phyloP scores from a whole-genome alignment of 2,113 vertebrate species.

The Dryoscopus gambensis region DNA sequence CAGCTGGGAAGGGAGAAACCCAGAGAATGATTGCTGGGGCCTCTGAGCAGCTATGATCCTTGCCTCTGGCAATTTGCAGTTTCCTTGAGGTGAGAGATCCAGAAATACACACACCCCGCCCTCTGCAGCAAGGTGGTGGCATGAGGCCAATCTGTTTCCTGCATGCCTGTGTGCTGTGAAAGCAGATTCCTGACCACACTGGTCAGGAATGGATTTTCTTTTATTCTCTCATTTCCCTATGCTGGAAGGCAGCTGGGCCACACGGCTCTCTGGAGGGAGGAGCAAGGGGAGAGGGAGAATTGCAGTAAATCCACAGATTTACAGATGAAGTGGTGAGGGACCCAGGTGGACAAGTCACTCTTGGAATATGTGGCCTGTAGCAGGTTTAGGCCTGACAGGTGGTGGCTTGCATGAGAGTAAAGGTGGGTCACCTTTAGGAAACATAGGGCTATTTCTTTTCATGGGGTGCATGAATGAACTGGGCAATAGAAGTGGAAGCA shows the following conservation, averaged over 20 bases:
- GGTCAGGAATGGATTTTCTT: neutral
- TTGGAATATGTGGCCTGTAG: neutral
- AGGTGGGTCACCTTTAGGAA: neutral
- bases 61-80: neutral
- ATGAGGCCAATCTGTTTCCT: neutral
- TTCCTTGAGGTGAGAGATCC: neutral
- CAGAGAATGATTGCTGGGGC: neutral
- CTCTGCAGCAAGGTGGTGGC: neutral
- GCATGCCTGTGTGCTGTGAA: neutral
- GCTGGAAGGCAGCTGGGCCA: neutral
- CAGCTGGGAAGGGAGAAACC: neutral
- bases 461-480: neutral
- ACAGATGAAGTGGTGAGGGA: neutral
- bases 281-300: neutral
- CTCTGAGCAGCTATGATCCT: neutral
- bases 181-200: neutral
- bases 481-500: neutral
- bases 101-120: neutral
- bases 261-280: fast-evolving
- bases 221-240: neutral
- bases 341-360: neutral
- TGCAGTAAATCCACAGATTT: neutral
- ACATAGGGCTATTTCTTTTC: neutral
- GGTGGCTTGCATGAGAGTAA: neutral
- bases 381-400: neutral